Percentiles rank a stretch among this genome's conserved stretches.
Conservation (phyloP, 53 echinoderm and acorn worm genomes). For the Henricia sp. region DNA sequence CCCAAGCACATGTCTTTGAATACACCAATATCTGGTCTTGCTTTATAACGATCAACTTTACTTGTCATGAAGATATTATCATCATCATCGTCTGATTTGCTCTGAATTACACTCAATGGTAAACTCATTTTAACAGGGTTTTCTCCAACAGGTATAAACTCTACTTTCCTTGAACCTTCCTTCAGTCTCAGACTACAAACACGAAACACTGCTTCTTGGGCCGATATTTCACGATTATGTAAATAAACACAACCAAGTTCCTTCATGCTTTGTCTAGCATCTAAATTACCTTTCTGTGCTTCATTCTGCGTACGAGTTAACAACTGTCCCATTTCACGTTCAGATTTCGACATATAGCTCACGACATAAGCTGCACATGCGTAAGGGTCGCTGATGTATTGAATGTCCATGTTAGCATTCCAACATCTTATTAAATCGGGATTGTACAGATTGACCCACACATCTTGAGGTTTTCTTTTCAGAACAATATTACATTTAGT, state of each 20-base stretch:
- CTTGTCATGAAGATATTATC: constrained; percentile 54
- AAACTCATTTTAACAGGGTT: constrained; percentile 71
- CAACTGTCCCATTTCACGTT: constrained; percentile 73
- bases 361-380: constrained; percentile 71
- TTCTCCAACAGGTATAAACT: constrained; percentile 74
- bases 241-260: constrained; percentile 65
- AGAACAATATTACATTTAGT: constrained; percentile 47
- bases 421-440: constrained; percentile 55
- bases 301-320: constrained; percentile 58
- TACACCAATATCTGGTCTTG: constrained; percentile 34
- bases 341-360: constrained; percentile 74
- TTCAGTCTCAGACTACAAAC: constrained; percentile 69
- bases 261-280: constrained; percentile 58
- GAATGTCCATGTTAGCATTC: constrained; percentile 80
- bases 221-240: constrained; percentile 46
- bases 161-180: constrained; percentile 63
- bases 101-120: constrained; percentile 65
- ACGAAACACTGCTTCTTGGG: constrained; percentile 55
- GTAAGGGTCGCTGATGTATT: constrained; percentile 64
- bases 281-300: constrained; percentile 66
- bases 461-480: constrained; percentile 56
- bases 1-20: constrained; percentile 17
- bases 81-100: constrained; percentile 51
- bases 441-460: constrained; percentile 75
- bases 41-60: constrained; percentile 63